A percentile compares a stretch with the other conserved stretches of the same genome.
phyloP scores from a whole-genome alignment of 2,888 invertebrate genomes.

The Diogma glabrata region DNA sequence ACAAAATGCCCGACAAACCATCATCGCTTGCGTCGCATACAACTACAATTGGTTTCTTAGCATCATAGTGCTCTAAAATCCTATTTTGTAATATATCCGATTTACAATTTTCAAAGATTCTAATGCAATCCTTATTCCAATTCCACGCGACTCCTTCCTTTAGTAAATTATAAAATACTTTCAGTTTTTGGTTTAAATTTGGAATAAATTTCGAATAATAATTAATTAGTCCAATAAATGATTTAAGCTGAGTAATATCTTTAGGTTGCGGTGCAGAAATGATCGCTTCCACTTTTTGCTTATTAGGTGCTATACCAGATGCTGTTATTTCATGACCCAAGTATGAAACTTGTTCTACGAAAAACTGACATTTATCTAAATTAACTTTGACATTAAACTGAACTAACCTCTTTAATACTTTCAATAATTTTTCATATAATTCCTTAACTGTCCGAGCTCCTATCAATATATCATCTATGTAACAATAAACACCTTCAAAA shows the following conservation, averaged over 20 bases:
- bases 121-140: neutral
- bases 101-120: neutral
- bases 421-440: neutral
- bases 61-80: neutral
- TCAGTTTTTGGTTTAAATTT: neutral
- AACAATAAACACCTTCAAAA: neutral
- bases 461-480: conserved; percentile 6
- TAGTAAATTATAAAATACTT: neutral
- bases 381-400: conserved; percentile 1
- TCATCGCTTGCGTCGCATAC: neutral
- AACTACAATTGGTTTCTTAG: no score
- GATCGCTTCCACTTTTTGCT: conserved; percentile 4
- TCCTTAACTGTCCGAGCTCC: neutral
- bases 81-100: neutral
- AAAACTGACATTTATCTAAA: no score
- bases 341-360: no score
- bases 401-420: neutral
- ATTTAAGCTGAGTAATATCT: neutral
- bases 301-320: neutral
- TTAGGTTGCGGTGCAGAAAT: neutral
- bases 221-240: neutral
- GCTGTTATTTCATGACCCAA: neutral
- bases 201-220: neutral
- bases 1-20: neutral
- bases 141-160: neutral